Percentiles rank a stretch among this genome's conserved stretches.
phyloP scores from a whole-genome alignment of 2,888 invertebrate species.

The Ariolimax columbianus region DNA sequence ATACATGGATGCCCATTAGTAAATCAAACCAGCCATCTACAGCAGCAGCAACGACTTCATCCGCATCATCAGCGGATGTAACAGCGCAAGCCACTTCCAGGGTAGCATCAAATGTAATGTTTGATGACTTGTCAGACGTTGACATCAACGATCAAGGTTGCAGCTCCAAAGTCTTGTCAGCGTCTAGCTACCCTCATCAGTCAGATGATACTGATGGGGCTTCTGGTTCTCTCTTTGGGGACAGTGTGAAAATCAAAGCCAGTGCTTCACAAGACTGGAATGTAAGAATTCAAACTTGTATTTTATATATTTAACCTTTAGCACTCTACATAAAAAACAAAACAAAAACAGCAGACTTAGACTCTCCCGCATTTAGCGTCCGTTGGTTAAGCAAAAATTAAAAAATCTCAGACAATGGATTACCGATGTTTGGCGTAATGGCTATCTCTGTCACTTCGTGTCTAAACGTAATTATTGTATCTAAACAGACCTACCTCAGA shows the following conservation, averaged over 20 bases:
- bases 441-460: too few species aligned
- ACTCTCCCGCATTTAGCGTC: too few species aligned
- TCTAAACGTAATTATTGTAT: too few species aligned
- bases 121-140: constrained; percentile 62
- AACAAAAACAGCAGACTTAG: too few species aligned
- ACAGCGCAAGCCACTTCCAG: background rate
- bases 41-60: background rate
- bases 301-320: background rate
- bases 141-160: constrained; percentile 47
- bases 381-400: too few species aligned
- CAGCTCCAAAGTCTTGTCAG: constrained; percentile 26
- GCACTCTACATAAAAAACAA: too few species aligned
- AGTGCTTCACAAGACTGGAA: constrained; percentile 35
- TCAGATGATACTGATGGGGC: constrained; percentile 6
- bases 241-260: constrained; percentile 12
- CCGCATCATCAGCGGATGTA: background rate
- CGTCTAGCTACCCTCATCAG: background rate
- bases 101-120: constrained; percentile 51
- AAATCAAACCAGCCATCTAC: constrained; percentile 49
- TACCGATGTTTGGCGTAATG: too few species aligned
- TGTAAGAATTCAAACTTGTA: background rate
- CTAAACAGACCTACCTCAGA: too few species aligned
- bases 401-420: too few species aligned
- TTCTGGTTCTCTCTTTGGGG: constrained; percentile 4
- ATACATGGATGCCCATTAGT: constrained; percentile 62